Percentiles rank a stretch among this genome's conserved stretches.
phyloP scores from a whole-genome alignment of 2,888 invertebrate genomes.

The Eupithecia vulgata region DNA sequence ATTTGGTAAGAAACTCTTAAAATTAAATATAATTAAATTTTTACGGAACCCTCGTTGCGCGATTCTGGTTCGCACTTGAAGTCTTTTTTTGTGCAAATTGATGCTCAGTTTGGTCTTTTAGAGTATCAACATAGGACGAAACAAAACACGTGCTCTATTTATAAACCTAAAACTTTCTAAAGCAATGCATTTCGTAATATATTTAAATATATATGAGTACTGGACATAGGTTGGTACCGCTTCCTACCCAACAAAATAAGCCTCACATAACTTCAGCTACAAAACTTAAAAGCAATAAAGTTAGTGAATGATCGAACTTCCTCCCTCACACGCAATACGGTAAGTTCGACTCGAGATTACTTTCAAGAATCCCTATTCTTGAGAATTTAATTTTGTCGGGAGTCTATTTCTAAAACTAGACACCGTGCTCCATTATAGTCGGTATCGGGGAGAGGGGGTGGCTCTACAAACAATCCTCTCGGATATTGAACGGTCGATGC shows the following conservation, averaged over 20 bases:
- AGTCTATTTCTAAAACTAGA: constrained; percentile 72
- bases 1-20: no score
- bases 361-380: constrained; percentile 43
- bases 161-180: no score
- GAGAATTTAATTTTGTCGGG: constrained; percentile 49
- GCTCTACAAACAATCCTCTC: constrained; percentile 80
- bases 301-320: constrained; percentile 36
- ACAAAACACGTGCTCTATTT: neutral
- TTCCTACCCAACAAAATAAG: neutral
- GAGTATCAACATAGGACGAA: neutral
- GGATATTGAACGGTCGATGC: constrained; percentile 82
- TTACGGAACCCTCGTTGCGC: no score
- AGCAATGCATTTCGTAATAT: neutral
- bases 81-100: neutral
- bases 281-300: constrained; percentile 31
- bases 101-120: neutral
- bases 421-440: constrained; percentile 66
- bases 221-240: neutral
- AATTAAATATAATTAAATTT: no score
- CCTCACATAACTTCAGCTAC: constrained; percentile 11
- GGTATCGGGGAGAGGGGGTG: constrained; percentile 54
- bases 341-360: constrained; percentile 36
- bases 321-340: constrained; percentile 33
- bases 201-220: neutral
- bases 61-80: no score